Evolutionary conservation across 2,888 invertebrate species (phyloP).

Genomic region (Dryococelus australis): DNA sequence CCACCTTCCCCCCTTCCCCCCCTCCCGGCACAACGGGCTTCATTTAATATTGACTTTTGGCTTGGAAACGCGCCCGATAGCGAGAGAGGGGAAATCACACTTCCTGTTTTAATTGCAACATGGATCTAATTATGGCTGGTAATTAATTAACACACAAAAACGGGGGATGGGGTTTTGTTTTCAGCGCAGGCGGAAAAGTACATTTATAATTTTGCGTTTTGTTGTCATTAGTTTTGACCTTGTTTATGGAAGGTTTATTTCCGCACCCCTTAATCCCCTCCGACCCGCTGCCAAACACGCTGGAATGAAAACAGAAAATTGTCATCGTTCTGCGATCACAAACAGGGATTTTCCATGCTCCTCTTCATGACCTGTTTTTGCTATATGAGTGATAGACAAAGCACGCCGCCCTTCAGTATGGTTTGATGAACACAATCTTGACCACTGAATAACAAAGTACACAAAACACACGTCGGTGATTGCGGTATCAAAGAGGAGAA

Average conservation of each 20-base stretch:
- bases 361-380: background rate
- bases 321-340: background rate
- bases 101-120: conserved; percentile 6
- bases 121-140: background rate
- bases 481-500: too few relatives aligned
- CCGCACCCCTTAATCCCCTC: background rate
- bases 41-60: conserved; percentile 3
- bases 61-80: background rate
- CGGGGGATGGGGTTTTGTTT: background rate
- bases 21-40: background rate
- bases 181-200: background rate
- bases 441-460: too few relatives aligned
- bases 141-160: conserved; percentile 12
- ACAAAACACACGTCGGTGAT: too few relatives aligned
- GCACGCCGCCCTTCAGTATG: too few relatives aligned
- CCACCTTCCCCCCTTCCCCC: background rate
- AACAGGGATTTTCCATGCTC: background rate
- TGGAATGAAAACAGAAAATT: background rate
- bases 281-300: background rate
- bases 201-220: background rate
- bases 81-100: background rate
- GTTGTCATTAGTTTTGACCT: background rate
- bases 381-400: too few relatives aligned
- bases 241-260: background rate
- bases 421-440: too few relatives aligned